Evolutionary conservation across 2,113 vertebrate species (phyloP).

Genomic region (Lanius ludovicianus): DNA sequence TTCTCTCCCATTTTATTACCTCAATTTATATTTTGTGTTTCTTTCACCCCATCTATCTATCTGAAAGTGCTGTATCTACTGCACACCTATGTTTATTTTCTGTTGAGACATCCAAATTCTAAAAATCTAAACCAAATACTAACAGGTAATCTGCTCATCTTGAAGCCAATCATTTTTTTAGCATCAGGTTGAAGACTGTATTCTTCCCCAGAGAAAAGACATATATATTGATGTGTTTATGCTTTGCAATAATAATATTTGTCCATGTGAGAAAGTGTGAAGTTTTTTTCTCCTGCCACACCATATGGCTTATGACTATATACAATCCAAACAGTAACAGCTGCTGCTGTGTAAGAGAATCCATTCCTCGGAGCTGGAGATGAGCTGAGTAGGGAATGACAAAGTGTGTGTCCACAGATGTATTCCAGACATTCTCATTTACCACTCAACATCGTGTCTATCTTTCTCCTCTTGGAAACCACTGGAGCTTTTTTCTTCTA

Average conservation of each 20-base stretch:
- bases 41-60: neutral
- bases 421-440: slow-evolving; percentile 36
- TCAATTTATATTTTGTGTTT: neutral
- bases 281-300: slow-evolving; percentile 63
- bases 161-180: slow-evolving; percentile 17
- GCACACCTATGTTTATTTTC: neutral
- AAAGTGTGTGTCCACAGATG: slow-evolving; percentile 23
- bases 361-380: slow-evolving; percentile 63
- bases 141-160: slow-evolving; percentile 44
- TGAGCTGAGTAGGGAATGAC: slow-evolving; percentile 34
- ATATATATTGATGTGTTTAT: slow-evolving; percentile 71
- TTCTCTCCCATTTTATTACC: neutral
- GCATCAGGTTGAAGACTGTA: slow-evolving; percentile 33
- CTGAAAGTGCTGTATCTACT: neutral
- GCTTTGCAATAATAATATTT: slow-evolving; percentile 78
- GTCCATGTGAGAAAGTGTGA: slow-evolving; percentile 74
- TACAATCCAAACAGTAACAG: slow-evolving; percentile 76
- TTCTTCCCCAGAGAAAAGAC: slow-evolving; percentile 60
- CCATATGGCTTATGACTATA: slow-evolving; percentile 79
- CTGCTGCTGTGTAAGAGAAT: slow-evolving; percentile 61
- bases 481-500: neutral
- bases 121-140: neutral
- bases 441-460: neutral
- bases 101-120: neutral
- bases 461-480: neutral